Evolutionary conservation across 1,140 invertebrate genomes (phyloP).

Genomic region (Apis cerana): DNA sequence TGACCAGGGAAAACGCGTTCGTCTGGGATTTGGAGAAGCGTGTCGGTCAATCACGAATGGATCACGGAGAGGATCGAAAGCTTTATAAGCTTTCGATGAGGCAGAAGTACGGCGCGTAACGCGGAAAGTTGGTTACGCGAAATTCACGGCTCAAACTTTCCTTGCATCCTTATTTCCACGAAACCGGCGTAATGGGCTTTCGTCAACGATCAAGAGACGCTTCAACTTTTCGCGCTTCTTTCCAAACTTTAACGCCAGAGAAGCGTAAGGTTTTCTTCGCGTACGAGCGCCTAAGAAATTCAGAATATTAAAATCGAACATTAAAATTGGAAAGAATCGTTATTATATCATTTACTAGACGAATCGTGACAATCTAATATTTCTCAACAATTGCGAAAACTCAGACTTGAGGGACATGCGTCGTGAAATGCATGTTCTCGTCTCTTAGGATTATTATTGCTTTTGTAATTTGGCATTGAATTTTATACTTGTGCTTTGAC

Average conservation of each 20-base stretch:
- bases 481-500: too few relatives aligned
- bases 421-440: too few relatives aligned
- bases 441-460: too few relatives aligned
- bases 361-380: too few relatives aligned
- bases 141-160: constrained; percentile 6
- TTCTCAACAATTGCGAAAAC: too few relatives aligned
- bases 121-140: neutral
- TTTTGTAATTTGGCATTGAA: too few relatives aligned
- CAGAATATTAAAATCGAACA: neutral
- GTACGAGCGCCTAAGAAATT: too few relatives aligned
- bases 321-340: too few relatives aligned
- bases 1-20: neutral
- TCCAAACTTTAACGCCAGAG: neutral
- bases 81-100: constrained; percentile 30
- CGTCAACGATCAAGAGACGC: neutral
- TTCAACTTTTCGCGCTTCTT: neutral
- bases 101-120: neutral
- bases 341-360: too few relatives aligned
- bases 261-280: neutral
- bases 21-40: constrained; percentile 24
- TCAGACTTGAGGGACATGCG: too few relatives aligned
- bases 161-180: neutral
- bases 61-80: constrained; percentile 17
- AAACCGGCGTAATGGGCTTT: constrained; percentile 14
- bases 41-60: constrained; percentile 3